phyloP scores from a whole-genome alignment of 1,140 invertebrate species.

The Bombus confusus region DNA sequence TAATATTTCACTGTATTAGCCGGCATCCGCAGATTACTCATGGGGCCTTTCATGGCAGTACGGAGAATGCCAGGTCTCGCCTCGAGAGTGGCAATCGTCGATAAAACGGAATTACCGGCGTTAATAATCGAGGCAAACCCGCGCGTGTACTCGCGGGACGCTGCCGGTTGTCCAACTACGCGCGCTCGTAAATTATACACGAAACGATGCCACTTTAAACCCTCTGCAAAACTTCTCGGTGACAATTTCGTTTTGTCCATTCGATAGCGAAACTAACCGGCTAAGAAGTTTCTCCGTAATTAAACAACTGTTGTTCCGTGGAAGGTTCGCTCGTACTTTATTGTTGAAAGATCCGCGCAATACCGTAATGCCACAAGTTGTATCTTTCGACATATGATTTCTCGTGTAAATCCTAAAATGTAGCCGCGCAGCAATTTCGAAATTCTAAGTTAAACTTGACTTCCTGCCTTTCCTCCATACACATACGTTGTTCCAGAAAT shows the following conservation, averaged over 20 bases:
- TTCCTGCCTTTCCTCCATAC: too few relatives aligned
- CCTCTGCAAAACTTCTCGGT: slow-evolving; percentile 3
- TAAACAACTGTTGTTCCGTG: not conserved
- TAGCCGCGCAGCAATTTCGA: too few relatives aligned
- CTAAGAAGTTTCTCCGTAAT: not conserved
- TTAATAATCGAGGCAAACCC: slow-evolving; percentile 45
- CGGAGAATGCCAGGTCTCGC: not conserved
- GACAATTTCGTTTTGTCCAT: not conserved
- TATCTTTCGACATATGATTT: too few relatives aligned
- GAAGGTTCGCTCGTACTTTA: not conserved
- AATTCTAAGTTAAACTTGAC: too few relatives aligned
- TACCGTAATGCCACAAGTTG: too few relatives aligned
- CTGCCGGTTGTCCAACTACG: slow-evolving; percentile 22
- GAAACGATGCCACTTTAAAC: not conserved
- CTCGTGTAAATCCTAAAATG: too few relatives aligned
- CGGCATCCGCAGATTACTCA: slow-evolving; percentile 34
- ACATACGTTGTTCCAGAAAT: too few relatives aligned
- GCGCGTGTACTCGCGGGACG: slow-evolving; percentile 45
- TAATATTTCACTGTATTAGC: slow-evolving; percentile 49
- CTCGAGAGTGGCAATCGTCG: slow-evolving; percentile 52
- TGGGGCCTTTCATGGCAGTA: slow-evolving; percentile 22
- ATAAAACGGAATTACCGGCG: slow-evolving; percentile 52
- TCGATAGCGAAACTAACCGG: not conserved
- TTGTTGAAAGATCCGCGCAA: too few relatives aligned
- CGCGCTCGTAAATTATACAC: slow-evolving; percentile 33